These are phyloP conservation scores for Anoplius nigerrimus DNA, from an alignment of 2,888 invertebrate species.

Conservation along the genomic window DNA sequence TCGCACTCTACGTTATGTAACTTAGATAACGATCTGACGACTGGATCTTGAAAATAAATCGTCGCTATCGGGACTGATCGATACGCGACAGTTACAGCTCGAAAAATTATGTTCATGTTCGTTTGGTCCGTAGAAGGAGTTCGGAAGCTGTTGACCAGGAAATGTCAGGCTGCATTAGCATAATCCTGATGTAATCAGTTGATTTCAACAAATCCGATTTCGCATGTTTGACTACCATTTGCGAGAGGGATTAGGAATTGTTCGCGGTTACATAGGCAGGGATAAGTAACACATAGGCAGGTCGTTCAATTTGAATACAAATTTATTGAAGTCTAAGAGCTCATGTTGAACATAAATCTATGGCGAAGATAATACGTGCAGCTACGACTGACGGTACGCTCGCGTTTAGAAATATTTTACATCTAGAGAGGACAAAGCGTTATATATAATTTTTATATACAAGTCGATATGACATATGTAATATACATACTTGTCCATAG, in stretches of 20 bases:
- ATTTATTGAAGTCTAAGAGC: constrained; percentile 64
- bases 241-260: background rate
- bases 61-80: no score
- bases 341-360: constrained; percentile 45
- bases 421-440: constrained; percentile 26
- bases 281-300: no score
- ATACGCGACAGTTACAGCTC: no score
- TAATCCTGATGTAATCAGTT: constrained; percentile 23
- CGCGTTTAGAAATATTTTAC: constrained; percentile 48
- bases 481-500: constrained; percentile 44
- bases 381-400: constrained; percentile 36
- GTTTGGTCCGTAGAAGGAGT: no score
- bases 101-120: no score
- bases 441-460: constrained; percentile 46
- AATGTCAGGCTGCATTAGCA: constrained; percentile 17
- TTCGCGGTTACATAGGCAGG: no score
- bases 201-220: background rate
- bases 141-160: background rate
- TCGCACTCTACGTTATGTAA: no score
- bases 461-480: constrained; percentile 40
- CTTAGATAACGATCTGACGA: no score
- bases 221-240: background rate
- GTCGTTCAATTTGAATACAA: constrained; percentile 59
- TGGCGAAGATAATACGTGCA: constrained; percentile 39
- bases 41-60: no score